Percentiles rank a stretch among this genome's conserved stretches.
These are phyloP conservation scores for Ia io DNA, from an alignment of 2,113 vertebrate species.

Conservation along the genomic window DNA sequence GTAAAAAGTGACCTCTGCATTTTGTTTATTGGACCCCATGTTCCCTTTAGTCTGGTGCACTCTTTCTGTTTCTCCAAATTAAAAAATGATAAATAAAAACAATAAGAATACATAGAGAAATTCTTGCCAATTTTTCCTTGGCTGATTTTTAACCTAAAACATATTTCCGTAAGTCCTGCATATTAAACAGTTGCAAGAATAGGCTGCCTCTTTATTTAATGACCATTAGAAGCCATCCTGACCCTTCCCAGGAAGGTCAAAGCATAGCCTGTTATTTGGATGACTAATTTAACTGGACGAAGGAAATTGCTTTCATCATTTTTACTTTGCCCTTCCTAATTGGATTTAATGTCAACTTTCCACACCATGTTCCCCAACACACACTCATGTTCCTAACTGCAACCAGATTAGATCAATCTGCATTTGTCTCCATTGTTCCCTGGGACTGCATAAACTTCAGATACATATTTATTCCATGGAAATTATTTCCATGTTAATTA, in stretches of 20 bases:
- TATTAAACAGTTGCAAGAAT: background rate
- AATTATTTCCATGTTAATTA: conserved; percentile 78
- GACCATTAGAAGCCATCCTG: conserved; percentile 10
- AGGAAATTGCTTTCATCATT: conserved; percentile 68
- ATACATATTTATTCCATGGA: conserved; percentile 70
- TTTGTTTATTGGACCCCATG: background rate
- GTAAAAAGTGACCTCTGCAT: conserved; percentile 19
- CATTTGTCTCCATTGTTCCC: conserved; percentile 45
- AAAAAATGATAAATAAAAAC: conserved; percentile 6
- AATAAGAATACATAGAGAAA: conserved; percentile 1
- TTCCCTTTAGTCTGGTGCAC: background rate
- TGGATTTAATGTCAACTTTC: conserved; percentile 66
- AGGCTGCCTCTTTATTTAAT: conserved; percentile 33
- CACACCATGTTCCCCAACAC: background rate
- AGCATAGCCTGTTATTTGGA: conserved; percentile 43
- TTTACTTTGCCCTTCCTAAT: conserved; percentile 64
- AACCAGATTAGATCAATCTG: conserved; percentile 58
- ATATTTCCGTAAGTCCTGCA: background rate
- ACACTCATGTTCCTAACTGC: conserved; percentile 27
- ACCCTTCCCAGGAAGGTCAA: conserved; percentile 65
- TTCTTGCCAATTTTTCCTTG: background rate
- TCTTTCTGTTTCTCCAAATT: conserved; percentile 22
- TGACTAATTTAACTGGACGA: conserved; percentile 53
- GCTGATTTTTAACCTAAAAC: conserved; percentile 24
- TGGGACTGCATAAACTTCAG: conserved; percentile 42